phyloP scores from a whole-genome alignment of 2,888 invertebrate genomes.

The Pemphredon lugubris region DNA sequence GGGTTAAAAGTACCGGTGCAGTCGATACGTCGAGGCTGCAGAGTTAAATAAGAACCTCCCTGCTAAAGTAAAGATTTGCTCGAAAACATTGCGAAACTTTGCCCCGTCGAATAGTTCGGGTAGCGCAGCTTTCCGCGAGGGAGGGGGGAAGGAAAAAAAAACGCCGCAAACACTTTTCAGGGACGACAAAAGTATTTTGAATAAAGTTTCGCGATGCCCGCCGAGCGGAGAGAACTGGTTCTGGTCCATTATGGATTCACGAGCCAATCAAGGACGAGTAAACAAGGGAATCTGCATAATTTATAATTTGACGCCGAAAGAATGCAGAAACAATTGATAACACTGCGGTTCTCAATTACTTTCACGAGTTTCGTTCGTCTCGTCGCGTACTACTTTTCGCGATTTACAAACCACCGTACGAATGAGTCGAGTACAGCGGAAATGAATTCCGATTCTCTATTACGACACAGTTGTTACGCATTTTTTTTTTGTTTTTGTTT shows the following conservation, averaged over 20 bases:
- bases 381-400: neutral
- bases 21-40: conserved; percentile 18
- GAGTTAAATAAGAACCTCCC: conserved; percentile 15
- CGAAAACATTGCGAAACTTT: conserved; percentile 23
- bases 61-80: conserved; percentile 14
- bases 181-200: conserved; percentile 32
- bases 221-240: conserved; percentile 20
- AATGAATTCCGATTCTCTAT: too few relatives aligned
- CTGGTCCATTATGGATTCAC: conserved; percentile 43
- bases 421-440: too few relatives aligned
- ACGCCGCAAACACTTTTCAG: conserved; percentile 27
- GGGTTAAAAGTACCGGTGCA: neutral
- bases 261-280: conserved; percentile 48
- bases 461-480: too few relatives aligned
- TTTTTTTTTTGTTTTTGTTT: too few relatives aligned
- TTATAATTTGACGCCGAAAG: conserved; percentile 22
- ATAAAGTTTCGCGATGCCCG: conserved; percentile 33
- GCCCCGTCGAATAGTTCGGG: neutral
- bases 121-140: neutral
- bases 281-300: conserved; percentile 17
- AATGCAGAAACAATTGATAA: conserved; percentile 5
- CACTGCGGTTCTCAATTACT: neutral
- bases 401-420: too few relatives aligned
- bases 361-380: neutral
- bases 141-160: neutral